A percentile compares a stretch with the other conserved stretches of the same genome.
Evolutionary conservation across 2,888 invertebrate species (phyloP).

Genomic region (Lepetodrilus schrolli): DNA sequence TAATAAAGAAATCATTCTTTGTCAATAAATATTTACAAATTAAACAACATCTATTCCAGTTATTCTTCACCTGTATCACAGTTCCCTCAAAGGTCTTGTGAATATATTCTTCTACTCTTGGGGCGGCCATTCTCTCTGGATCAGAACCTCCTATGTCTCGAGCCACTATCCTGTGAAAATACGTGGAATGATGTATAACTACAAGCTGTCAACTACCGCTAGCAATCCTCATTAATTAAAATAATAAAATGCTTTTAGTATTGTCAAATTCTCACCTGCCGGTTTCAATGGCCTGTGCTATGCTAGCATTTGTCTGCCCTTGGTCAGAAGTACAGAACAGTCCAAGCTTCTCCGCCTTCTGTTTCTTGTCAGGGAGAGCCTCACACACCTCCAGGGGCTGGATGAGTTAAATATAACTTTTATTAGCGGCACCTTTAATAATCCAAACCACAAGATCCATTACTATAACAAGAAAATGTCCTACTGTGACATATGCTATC

Average conservation of each 20-base stretch:
- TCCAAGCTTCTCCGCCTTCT: conserved; percentile 78
- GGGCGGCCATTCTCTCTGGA: conserved; percentile 93
- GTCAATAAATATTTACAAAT: no score
- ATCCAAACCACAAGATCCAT: no score
- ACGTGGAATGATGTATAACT: no score
- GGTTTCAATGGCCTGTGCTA: conserved; percentile 83
- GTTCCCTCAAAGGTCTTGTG: conserved; percentile 78
- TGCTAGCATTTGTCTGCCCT: conserved; percentile 68
- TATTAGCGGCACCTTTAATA: no score
- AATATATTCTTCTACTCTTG: conserved; percentile 85
- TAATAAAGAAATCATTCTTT: no score
- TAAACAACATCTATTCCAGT: no score
- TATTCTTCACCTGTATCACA: conserved; percentile 78
- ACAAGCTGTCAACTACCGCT: no score
- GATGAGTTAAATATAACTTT: no score
- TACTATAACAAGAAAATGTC: no score
- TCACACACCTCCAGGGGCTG: conserved; percentile 90
- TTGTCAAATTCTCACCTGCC: conserved; percentile 79
- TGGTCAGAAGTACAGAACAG: conserved; percentile 57
- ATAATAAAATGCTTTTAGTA: neutral
- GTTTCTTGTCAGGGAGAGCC: conserved; percentile 80
- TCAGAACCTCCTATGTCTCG: conserved; percentile 86
- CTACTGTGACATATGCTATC: no score
- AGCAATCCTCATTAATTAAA: neutral
- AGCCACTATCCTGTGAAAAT: conserved; percentile 76